Evolutionary conservation across 1,140 invertebrate species (phyloP), one percentile per base, ranked within the genome.

Genomic region (Hirudo medicinalis): DNA sequence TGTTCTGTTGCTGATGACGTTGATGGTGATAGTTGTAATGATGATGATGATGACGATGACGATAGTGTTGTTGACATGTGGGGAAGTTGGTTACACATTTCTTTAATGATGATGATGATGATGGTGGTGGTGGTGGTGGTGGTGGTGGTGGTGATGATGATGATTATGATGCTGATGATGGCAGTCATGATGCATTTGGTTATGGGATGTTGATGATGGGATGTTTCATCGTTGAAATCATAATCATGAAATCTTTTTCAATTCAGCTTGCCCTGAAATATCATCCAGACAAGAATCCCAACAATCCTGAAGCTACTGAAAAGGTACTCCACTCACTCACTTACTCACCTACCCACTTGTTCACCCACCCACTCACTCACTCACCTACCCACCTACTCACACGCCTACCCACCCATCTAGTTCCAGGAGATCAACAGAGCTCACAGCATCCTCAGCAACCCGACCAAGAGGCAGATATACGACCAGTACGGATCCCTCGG

Each of bases 221-320:
- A 6, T 60, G 20, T 25, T n/a, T n/a, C n/a, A n/a, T n/a, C n/a
- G n/a, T n/a, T n/a, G n/a, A n/a, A n/a, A n/a, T n/a, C n/a, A n/a
- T n/a, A n/a, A n/a, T n/a, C n/a, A n/a, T n/a, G n/a, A n/a, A n/a
- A 63, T 20, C 19, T 63, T 49, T 13, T 49, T 20, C 70, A 36
- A 79, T 77, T 27, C 76, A 84, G 85, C 83, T 96, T 71, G 94
- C 94, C 20, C 84, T 99, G 3, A 97, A 97, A 82, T 98, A 93
- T 81, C 96, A 99, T 81, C 94, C 94, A 54, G 96, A 99, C 82
- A 99, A 99, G 83, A 99, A 94, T 87, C 76, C 74, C 67, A 77
- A 77, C 66, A 76, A 80, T 70, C 76, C 76, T 57, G 76, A 78
- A 22, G 76, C 77, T 53, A 75, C 76, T 55, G 79, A 80, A 70